phyloP scores from a whole-genome alignment of 2,797 vertebrate genomes.

The Paguma larvata region DNA sequence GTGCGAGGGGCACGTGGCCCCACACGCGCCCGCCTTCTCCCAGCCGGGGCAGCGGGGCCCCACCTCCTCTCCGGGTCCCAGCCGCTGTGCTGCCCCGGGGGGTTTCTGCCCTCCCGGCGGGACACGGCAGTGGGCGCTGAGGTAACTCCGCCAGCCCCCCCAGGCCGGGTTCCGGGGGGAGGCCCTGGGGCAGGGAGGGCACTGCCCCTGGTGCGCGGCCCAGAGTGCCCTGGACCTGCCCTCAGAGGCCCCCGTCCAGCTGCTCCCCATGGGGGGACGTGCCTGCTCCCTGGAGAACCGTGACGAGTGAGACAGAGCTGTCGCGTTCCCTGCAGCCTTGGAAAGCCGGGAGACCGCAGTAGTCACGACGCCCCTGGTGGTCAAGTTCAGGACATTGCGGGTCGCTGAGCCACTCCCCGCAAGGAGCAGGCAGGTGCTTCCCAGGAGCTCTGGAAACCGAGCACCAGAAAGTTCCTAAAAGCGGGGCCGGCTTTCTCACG shows the following conservation, averaged over 20 bases:
- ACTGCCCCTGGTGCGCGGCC: accelerated
- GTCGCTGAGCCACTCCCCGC: accelerated
- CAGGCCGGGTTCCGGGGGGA: accelerated
- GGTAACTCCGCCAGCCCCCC: accelerated
- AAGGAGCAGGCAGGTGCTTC: background rate
- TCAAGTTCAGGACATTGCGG: background rate
- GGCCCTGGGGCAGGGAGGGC: background rate
- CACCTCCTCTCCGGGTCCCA: background rate
- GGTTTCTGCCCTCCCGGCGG: background rate
- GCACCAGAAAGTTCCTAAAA: accelerated
- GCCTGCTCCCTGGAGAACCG: background rate
- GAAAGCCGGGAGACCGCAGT: accelerated
- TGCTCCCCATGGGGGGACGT: accelerated
- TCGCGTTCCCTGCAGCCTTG: background rate
- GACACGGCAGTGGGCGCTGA: background rate
- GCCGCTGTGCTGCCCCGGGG: too few relatives aligned
- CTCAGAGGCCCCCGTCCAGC: background rate
- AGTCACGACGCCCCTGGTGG: background rate
- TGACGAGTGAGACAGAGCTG: background rate
- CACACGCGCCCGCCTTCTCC: accelerated
- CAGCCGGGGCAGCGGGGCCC: accelerated
- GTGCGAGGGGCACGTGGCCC: background rate
- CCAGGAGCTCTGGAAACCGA: background rate
- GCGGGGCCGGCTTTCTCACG: background rate
- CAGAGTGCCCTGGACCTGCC: background rate